Evolutionary conservation across 2,113 vertebrate genomes (phyloP), one percentile per base, ranked within the genome.

Genomic region (Mesoclemmys tuberculata): DNA sequence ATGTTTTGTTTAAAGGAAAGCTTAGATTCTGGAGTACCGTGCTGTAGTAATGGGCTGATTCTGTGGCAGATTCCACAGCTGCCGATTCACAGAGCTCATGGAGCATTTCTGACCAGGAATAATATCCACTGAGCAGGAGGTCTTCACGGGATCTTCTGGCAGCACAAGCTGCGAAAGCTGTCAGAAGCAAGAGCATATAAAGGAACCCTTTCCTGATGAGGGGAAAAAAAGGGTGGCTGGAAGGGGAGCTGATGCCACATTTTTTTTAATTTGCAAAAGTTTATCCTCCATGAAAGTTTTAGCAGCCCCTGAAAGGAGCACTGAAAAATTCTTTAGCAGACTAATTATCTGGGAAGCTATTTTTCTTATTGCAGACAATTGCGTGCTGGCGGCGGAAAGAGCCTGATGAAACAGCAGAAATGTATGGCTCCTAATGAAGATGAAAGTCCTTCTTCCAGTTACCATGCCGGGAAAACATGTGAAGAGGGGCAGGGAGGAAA

Each of bases 311-410:
- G 93, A 82, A 96, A 96, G 83, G 89, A 97, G 82, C 19, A 8
- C n/a, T 82, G 96, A 97, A 96, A 93, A 95, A 94, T 95, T 93
- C 84, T 94, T 97, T 85, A 95, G 94, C 93, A 93, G 86, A 64
- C 96, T 98, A 97, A 98, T 97, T 97, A 98, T 96, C 90, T 93
- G 94, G 78, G 80, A 95, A 96, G 92, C 94, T 95, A 95, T 97
- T 97, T 97, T 97, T 97, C 97, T 96, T 94, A 84, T 93, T 95
- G 94, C 94, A 97, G 97, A 96, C 96, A 97, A 98, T 92, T 93
- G 93, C 85, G 91, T 85, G 95, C 94, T 95, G 93, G 94, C 6
- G 93, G 90, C 92, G 94, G 75, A 96, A 90, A 81, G 87, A 95
- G 92, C 91, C 91, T 96, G 97, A 97, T 97, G 97, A 96, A 97